Percentiles rank a stretch among this genome's conserved stretches.
These are phyloP conservation scores for Steromphala cineraria DNA, from an alignment of 2,888 invertebrate species.

Conservation along the genomic window DNA sequence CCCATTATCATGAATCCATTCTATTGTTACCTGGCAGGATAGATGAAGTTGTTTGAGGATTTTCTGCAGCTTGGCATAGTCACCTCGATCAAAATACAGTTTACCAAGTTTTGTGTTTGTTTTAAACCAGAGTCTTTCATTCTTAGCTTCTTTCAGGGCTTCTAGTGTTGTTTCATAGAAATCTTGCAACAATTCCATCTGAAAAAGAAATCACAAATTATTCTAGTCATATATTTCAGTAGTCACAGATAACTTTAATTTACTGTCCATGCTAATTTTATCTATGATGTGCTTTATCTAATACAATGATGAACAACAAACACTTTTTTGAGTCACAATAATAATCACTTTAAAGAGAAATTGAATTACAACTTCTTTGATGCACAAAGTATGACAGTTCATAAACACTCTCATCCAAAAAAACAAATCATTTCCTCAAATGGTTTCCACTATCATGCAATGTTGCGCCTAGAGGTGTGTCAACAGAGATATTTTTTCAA, in stretches of 20 bases:
- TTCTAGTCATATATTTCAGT: too few species aligned
- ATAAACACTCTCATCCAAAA: too few species aligned
- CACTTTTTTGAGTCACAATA: too few species aligned
- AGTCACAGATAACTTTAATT: too few species aligned
- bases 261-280: too few species aligned
- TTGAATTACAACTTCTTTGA: background rate
- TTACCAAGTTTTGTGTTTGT: conserved; percentile 99
- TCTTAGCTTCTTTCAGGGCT: conserved; percentile 93
- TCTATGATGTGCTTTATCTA: background rate
- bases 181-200: conserved; percentile 98
- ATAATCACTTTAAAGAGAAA: background rate
- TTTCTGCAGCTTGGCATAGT: conserved; percentile 94
- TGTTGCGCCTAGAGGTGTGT: too few species aligned
- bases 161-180: conserved; percentile 90
- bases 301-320: background rate
- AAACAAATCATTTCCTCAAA: background rate
- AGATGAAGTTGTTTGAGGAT: conserved; percentile 97
- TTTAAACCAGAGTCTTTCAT: conserved; percentile 99
- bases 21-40: conserved; percentile 88
- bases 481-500: too few species aligned
- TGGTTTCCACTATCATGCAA: too few species aligned
- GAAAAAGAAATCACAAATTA: conserved; percentile 42
- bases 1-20: conserved; percentile 13
- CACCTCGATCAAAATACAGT: conserved; percentile 96
- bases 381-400: too few species aligned